Base-by-base conservation (phyloP, 2,888 invertebrate genomes). In the Empis livida region DNA sequence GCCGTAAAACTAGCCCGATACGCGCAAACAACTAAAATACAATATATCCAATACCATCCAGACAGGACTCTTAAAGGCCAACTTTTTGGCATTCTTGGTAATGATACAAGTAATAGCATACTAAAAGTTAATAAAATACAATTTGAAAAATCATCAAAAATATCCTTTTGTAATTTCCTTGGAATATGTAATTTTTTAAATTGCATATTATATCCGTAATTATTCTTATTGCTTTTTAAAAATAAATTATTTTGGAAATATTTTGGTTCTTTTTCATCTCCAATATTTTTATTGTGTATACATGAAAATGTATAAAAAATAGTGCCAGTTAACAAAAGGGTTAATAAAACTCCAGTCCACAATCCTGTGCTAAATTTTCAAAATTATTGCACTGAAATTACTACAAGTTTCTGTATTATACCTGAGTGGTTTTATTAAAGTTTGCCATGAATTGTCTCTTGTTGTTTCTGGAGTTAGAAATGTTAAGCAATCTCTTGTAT, bases 41-140 rank as follows among this genome's bases (percentile, higher is more conserved):
- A 85, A 61, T 88, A 91, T 2, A 89, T 64, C 88, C 88, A 90
- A 68, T 88, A 90, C 82, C 87, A 89, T 1, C 90, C 89, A 2
- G 88, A 87, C 13, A 90, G 71, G 27, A 89, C 71, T 32, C 89
- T 73, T 39, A 90, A 71, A 0, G 89, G 82, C 88, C 89, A 89
- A 14, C 82, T 84, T 14, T 75, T 73, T 0, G 89, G 88, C 54
- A 88, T 71, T 58, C 77, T 78, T 0, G 89, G 88, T 47, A 89
- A 60, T 0, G 88, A 83, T 23, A 90, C 82, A 52, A 85, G 78
- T 8, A 89, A 70, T 43, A 87, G 63, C 87, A 89, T 89, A 56
- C 87, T 82, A 59, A 81, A 88, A 0, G 87, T 85, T 56, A 88
- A 82, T 13, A 89, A 69, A 51, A 85, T 74, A 61, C 86, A 85